Evolutionary conservation across 2,113 vertebrate genomes (phyloP).

Genomic region (Daphoenositta chrysoptera): DNA sequence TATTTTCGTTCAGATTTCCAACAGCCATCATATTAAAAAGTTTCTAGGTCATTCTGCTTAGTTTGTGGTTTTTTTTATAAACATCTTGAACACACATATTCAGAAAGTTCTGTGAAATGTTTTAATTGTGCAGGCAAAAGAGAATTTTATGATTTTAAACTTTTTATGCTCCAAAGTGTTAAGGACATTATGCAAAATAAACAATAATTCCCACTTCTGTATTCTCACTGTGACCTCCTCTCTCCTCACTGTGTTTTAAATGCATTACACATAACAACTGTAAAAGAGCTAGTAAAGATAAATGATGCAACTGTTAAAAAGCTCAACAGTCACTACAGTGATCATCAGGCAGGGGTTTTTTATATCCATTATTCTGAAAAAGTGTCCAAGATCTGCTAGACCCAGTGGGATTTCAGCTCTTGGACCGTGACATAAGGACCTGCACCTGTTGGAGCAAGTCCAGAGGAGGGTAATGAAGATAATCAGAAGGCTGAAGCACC

Average conservation of each 20-base stretch:
- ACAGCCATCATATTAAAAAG: background rate
- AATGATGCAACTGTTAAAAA: background rate
- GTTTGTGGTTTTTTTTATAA: background rate
- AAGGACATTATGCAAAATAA: background rate
- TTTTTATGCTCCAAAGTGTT: background rate
- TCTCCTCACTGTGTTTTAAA: background rate
- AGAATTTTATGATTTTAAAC: background rate
- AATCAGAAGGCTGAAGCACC: background rate
- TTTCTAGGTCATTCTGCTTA: background rate
- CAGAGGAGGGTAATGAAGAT: background rate
- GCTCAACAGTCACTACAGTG: rapidly evolving
- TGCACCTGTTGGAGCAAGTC: background rate
- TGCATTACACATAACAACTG: background rate
- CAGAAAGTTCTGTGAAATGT: background rate
- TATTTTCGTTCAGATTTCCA: background rate
- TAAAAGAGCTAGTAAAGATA: background rate
- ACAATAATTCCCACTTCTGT: background rate
- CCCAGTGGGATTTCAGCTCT: background rate
- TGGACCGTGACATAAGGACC: background rate
- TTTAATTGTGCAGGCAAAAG: background rate
- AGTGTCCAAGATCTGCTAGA: background rate
- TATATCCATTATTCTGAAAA: background rate
- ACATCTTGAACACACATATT: background rate
- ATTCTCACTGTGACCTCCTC: background rate
- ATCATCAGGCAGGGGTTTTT: background rate